phyloP scores from a whole-genome alignment of 2,888 invertebrate genomes.

The Trachelus troglodyta region DNA sequence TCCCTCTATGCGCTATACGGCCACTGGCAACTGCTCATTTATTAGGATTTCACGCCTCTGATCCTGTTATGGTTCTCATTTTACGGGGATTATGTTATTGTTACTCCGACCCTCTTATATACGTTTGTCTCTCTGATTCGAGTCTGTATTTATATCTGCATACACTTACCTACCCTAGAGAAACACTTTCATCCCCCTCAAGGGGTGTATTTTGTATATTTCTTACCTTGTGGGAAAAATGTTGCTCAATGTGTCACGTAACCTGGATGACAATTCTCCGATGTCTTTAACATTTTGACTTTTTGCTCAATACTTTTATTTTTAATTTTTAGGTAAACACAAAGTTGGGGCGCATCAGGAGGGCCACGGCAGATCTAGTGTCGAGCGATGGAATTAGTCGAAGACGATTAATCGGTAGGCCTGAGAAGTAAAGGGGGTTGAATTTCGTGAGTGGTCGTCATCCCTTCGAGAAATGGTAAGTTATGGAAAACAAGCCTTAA shows the following conservation, averaged over 20 bases:
- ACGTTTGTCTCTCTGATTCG: neutral
- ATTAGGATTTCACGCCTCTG: conserved; percentile 60
- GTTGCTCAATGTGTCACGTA: neutral
- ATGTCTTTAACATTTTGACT: neutral
- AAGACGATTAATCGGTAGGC: neutral
- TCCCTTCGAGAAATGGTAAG: conserved; percentile 4
- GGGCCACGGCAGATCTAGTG: neutral
- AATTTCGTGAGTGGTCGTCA: neutral
- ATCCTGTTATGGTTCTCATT: conserved; percentile 53
- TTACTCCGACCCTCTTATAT: conserved; percentile 23
- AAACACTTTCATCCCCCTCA: neutral
- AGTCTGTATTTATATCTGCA: neutral
- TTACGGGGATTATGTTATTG: conserved; percentile 51
- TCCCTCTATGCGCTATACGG: conserved; percentile 11
- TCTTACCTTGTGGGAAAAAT: conserved; percentile 1
- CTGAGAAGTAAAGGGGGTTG: neutral
- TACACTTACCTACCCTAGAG: neutral
- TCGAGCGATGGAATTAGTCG: neutral
- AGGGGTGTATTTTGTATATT: neutral
- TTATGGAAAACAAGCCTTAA: conserved; percentile 13
- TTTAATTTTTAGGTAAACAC: neutral
- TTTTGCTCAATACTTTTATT: no score
- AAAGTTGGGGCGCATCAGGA: neutral
- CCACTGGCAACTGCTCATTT: conserved; percentile 55
- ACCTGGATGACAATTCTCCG: neutral